Conservation (phyloP, 2,888 invertebrate genomes). For the Drosophila putrida region DNA sequence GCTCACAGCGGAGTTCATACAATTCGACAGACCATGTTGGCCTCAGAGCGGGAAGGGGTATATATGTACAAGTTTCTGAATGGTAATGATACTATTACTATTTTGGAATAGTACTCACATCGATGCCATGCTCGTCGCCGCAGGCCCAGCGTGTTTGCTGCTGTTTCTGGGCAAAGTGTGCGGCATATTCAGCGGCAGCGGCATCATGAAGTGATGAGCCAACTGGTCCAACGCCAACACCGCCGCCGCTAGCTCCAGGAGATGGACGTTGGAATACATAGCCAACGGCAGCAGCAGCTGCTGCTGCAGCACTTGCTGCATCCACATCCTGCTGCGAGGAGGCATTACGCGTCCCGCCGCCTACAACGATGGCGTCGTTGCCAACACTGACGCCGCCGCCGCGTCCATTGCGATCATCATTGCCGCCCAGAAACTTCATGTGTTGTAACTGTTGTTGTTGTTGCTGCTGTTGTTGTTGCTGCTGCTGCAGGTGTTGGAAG, state of each 20-base stretch:
- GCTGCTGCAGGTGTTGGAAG: constrained; percentile 61
- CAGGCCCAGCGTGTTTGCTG: constrained; percentile 93
- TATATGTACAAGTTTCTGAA: no score
- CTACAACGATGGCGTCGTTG: constrained; percentile 55
- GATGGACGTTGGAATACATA: constrained; percentile 90
- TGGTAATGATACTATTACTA: no score
- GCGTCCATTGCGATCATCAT: constrained; percentile 88
- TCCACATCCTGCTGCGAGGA: constrained; percentile 92
- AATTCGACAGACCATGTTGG: no score
- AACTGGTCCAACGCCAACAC: constrained; percentile 68
- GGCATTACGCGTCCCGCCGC: constrained; percentile 43
- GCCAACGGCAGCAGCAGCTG: constrained; percentile 92
- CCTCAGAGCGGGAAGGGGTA: no score
- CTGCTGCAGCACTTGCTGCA: constrained; percentile 86
- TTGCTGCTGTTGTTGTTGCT: constrained; percentile 56
- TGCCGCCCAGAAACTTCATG: constrained; percentile 93
- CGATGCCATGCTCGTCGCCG: constrained; percentile 94
- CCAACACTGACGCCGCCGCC: constrained; percentile 78
- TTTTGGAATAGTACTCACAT: constrained; percentile 88
- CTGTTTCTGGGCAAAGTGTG: constrained; percentile 89
- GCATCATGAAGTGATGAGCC: constrained; percentile 87
- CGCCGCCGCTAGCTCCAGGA: constrained; percentile 58
- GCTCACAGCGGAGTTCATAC: no score
- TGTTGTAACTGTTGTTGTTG: constrained; percentile 85
- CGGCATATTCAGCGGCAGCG: constrained; percentile 88